Evolutionary conservation across 2,888 invertebrate genomes (phyloP).

Genomic region (Pyralis farinalis): DNA sequence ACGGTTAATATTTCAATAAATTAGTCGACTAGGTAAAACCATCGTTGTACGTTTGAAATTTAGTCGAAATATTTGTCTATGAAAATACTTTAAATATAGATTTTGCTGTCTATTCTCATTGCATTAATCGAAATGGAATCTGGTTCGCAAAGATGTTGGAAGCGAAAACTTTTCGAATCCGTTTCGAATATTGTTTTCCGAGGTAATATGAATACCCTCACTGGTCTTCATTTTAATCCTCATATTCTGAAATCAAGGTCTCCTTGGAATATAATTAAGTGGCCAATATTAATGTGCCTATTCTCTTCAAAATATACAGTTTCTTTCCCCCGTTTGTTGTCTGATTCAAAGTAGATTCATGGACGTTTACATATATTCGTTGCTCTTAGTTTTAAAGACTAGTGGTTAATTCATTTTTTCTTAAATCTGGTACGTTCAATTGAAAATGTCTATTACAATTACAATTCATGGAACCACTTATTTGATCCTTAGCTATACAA

Average conservation of each 20-base stretch:
- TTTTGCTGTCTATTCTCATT: too few relatives aligned
- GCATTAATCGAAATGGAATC: too few relatives aligned
- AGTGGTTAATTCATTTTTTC: conserved; percentile 59
- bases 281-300: too few relatives aligned
- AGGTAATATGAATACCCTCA: too few relatives aligned
- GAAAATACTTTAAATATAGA: not conserved
- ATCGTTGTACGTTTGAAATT: conserved; percentile 35
- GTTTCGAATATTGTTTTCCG: too few relatives aligned
- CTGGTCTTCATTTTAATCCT: too few relatives aligned
- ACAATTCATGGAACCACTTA: conserved; percentile 61
- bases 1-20: conserved; percentile 37
- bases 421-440: conserved; percentile 62
- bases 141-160: too few relatives aligned
- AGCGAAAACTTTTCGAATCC: too few relatives aligned
- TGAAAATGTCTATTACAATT: conserved; percentile 72
- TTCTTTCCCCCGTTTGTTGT: too few relatives aligned
- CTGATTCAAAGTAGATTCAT: not conserved
- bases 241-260: too few relatives aligned
- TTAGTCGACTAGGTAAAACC: conserved; percentile 51
- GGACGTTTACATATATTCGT: conserved; percentile 3
- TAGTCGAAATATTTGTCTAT: conserved; percentile 10
- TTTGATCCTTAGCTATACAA: conserved; percentile 59
- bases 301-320: too few relatives aligned
- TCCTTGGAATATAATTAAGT: too few relatives aligned
- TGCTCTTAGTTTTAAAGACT: conserved; percentile 44